Evolutionary conservation across 2,113 vertebrate genomes (phyloP).

Genomic region (Narcine bancroftii): DNA sequence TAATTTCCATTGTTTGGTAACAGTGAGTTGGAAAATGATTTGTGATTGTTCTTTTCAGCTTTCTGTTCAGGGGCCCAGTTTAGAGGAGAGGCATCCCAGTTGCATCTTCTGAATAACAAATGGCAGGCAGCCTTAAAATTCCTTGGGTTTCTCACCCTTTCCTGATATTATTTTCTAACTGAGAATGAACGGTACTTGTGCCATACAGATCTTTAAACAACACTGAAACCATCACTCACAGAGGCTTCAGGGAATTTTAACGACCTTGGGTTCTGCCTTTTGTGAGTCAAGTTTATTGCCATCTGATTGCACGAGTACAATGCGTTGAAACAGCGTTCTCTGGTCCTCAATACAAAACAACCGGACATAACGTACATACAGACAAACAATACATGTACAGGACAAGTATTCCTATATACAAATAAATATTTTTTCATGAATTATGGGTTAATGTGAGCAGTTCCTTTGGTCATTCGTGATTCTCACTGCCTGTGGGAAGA

Average conservation of each 20-base stretch:
- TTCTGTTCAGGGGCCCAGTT: neutral
- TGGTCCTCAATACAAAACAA: too few species aligned
- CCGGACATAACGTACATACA: too few species aligned
- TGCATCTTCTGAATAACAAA: neutral
- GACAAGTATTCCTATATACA: too few species aligned
- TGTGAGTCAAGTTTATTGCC: too few species aligned
- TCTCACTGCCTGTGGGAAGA: too few species aligned
- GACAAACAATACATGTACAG: too few species aligned
- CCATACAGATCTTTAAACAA: neutral
- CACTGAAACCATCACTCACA: neutral
- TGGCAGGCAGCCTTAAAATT: neutral
- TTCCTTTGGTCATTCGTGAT: too few species aligned
- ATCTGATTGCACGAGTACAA: too few species aligned
- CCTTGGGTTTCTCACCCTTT: neutral
- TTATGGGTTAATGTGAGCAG: too few species aligned
- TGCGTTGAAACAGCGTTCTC: too few species aligned
- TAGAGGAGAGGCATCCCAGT: neutral
- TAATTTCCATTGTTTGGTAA: neutral
- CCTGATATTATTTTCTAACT: neutral
- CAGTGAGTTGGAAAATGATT: neutral
- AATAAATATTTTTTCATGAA: too few species aligned
- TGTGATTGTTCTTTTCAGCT: neutral
- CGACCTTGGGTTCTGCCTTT: too few species aligned
- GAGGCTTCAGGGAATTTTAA: neutral
- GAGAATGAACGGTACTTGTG: neutral